Conservation (phyloP, 1,140 invertebrate genomes). For the Lamellibrachia luymesi region DNA sequence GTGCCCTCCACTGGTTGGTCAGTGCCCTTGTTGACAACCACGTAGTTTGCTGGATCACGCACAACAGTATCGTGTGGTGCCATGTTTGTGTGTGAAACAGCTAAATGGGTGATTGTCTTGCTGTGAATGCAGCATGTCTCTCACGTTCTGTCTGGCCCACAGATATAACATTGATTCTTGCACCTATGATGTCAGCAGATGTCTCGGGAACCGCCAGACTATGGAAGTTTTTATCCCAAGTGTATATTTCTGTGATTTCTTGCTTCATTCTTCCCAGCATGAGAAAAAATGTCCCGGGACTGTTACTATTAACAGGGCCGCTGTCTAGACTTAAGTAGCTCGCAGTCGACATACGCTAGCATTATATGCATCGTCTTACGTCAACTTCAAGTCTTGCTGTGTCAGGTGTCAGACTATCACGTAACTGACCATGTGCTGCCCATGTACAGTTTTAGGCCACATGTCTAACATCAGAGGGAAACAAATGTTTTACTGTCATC, state of each 20-base stretch:
- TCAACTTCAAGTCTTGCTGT: not conserved
- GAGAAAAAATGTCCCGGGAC: not conserved
- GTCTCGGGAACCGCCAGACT: not conserved
- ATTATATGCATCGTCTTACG: not conserved
- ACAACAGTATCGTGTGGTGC: not conserved
- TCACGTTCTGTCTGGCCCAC: not conserved
- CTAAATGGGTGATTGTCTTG: not conserved
- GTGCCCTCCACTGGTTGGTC: not conserved
- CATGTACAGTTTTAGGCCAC: not conserved
- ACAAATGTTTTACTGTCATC: no score
- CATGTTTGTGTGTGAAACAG: slow-evolving; percentile 4
- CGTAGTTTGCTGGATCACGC: not conserved
- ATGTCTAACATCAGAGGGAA: no score
- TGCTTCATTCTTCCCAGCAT: not conserved
- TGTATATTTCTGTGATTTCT: not conserved
- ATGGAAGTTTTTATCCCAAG: not conserved
- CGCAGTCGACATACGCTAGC: not conserved
- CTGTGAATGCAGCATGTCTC: not conserved
- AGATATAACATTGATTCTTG: not conserved
- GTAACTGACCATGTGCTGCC: not conserved
- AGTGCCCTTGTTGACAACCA: not conserved
- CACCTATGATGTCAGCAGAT: not conserved
- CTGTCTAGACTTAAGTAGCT: not conserved
- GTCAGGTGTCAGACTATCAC: not conserved
- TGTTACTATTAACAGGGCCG: not conserved